phyloP scores from a whole-genome alignment of 2,797 vertebrate species.

The Pantherophis alleghaniensis region DNA sequence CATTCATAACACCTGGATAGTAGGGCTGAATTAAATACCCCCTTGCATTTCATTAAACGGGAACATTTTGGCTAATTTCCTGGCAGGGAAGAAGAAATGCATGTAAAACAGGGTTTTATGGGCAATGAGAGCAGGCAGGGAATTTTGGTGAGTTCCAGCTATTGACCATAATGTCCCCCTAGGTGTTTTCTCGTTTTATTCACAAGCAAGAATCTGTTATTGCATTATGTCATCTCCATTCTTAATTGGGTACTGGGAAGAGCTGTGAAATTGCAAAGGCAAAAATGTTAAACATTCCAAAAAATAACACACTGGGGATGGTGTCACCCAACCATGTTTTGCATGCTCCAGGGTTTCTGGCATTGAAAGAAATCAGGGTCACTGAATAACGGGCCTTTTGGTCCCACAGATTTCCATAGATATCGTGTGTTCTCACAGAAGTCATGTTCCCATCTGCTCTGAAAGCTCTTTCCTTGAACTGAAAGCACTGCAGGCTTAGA shows the following conservation, averaged over 20 bases:
- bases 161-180: neutral
- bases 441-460: neutral
- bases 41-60: neutral
- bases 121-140: no score
- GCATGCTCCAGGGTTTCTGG: neutral
- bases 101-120: neutral
- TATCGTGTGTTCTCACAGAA: neutral
- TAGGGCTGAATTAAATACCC: neutral
- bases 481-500: neutral
- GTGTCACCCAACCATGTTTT: neutral
- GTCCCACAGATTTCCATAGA: neutral
- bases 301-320: neutral
- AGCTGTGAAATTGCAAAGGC: neutral
- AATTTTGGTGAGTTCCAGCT: neutral
- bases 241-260: neutral
- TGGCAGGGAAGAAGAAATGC: constrained; percentile 2
- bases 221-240: neutral
- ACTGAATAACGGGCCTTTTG: neutral
- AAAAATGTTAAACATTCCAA: neutral
- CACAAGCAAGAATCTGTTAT: neutral
- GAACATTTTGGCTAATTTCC: neutral
- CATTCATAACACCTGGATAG: neutral
- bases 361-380: neutral
- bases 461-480: neutral
- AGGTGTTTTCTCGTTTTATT: neutral